Evolutionary conservation across 1,140 invertebrate genomes (phyloP), one percentile per base, ranked within the genome.

Genomic region (Drosophila carrolli): DNA sequence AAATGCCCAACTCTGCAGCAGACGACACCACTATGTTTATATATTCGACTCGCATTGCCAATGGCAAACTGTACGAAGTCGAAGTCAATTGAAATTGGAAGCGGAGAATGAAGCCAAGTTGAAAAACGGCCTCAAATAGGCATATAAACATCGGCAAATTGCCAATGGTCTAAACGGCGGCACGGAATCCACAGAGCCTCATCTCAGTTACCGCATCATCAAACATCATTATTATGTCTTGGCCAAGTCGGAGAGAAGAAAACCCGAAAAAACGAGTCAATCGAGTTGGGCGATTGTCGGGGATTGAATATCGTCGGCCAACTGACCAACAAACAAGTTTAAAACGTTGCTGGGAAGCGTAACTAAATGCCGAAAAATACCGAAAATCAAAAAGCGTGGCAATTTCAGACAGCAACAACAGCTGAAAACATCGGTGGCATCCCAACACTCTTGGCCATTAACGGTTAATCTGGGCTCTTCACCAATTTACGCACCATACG

Each of bases 371-470:
- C 79, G 53, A 6, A 51, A 47, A 51, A 51, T 32, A 35, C 48
- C 48, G n/a, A 83, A 83, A 88, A 79, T 89, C 83, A 83, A 89
- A 88, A 89, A 88, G 83, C 83, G 79, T 88, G 84, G 66, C 78
- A 81, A 66, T 57, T 35, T 9, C 44, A 32, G 41, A n/a, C 41
- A 43, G n/a, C 40, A 37, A 8, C 38, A 37, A 8, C 57, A 44
- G 0, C 37, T 11, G 9, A 27, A 47, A 41, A 27, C 35, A 50
- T 38, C 16, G 38, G 47, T 37, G 48, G 62, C 56, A 68, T 62
- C 51, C 51, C 44, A 73, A 46, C 58, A 77, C 74, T 83, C 67
- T 35, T 63, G 61, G 83, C 83, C 70, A 86, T 86, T 86, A 86
- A 86, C 83, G 61, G 83, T 88, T 86, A 88, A 86, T 86, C 83